phyloP scores from a whole-genome alignment of 2,797 vertebrate species.

The Jordanella pulchra region DNA sequence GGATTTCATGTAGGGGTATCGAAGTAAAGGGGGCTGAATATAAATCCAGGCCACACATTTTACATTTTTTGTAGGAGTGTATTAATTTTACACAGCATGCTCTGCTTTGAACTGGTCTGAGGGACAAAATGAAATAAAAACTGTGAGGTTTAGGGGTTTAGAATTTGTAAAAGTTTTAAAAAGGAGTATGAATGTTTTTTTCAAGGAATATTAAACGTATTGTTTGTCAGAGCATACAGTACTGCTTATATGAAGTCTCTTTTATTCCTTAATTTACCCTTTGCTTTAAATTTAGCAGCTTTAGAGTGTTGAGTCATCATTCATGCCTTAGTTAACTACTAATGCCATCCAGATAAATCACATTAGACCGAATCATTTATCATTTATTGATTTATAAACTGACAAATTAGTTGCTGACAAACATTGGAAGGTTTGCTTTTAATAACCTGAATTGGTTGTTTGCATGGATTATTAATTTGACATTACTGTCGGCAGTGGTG shows the following conservation, averaged over 20 bases:
- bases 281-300: slow-evolving; percentile 12
- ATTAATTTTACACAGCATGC: no score
- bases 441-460: slow-evolving; percentile 20
- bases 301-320: slow-evolving; percentile 24
- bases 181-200: not conserved
- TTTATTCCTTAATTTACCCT: slow-evolving; percentile 10
- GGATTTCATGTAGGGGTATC: no score
- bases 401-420: slow-evolving; percentile 29
- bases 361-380: slow-evolving; percentile 24
- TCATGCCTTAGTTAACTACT: slow-evolving; percentile 14
- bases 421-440: slow-evolving; percentile 13
- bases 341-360: slow-evolving; percentile 29
- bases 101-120: no score
- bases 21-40: no score
- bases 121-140: no score
- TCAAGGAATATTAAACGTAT: not conserved
- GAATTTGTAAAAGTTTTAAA: not conserved
- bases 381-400: slow-evolving; percentile 30
- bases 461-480: slow-evolving; percentile 6
- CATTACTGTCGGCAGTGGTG: slow-evolving; percentile 10
- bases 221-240: not conserved
- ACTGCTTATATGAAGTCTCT: not conserved
- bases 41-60: no score
- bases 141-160: not conserved
- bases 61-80: no score